These are phyloP conservation scores for Lasioglossum albipes DNA, from an alignment of 1,140 invertebrate genomes.

Conservation along the genomic window DNA sequence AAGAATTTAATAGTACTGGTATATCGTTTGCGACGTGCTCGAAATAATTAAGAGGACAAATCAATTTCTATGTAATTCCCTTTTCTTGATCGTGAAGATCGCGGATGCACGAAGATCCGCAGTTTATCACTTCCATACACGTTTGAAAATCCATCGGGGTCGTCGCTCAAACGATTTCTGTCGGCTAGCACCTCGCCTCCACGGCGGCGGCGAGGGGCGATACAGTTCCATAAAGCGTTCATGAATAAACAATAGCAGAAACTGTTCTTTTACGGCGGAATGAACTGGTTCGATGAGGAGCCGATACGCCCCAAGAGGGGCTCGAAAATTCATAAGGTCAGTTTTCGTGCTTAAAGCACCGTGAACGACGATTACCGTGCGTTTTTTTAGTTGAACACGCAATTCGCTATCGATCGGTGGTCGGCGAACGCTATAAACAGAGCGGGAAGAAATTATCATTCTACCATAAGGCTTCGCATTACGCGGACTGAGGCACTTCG, in stretches of 20 bases:
- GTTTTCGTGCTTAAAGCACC: not conserved
- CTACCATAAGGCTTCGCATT: constrained; percentile 37
- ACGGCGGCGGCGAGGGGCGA: not conserved
- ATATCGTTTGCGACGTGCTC: too few relatives aligned
- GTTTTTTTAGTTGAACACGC: constrained; percentile 31
- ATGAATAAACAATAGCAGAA: constrained; percentile 39
- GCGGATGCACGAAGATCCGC: too few relatives aligned
- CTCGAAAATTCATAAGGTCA: not conserved
- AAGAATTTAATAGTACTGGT: too few relatives aligned
- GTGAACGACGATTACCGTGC: not conserved
- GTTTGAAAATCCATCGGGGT: not conserved
- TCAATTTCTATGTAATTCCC: too few relatives aligned
- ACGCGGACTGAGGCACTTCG: constrained; percentile 9
- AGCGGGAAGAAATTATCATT: constrained; percentile 46
- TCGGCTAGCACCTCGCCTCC: not conserved
- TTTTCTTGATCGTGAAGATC: too few relatives aligned
- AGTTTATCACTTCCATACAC: too few relatives aligned
- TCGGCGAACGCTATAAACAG: constrained; percentile 39
- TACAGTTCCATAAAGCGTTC: constrained; percentile 10
- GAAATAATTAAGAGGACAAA: too few relatives aligned
- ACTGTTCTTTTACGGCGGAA: constrained; percentile 11
- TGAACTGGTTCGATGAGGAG: too few relatives aligned
- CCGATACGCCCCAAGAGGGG: not conserved
- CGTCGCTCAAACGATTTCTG: not conserved
- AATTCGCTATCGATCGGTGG: constrained; percentile 30